Evolutionary conservation across 2,888 invertebrate species (phyloP).

Genomic region (Agrochola circellaris): DNA sequence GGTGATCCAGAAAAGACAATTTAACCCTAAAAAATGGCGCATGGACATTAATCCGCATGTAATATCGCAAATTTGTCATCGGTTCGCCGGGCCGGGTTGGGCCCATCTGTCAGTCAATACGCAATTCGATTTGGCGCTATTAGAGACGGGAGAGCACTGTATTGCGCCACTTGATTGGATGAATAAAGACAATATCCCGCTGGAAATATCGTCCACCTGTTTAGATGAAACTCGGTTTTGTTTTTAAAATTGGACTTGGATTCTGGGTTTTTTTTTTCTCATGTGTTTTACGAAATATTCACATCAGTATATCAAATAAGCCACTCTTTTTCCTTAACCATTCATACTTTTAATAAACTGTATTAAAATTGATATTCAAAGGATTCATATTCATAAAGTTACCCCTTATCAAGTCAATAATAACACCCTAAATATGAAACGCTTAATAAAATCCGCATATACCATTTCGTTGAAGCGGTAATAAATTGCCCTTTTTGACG

Average conservation of each 20-base stretch:
- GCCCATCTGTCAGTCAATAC: conserved; percentile 85
- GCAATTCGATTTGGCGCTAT: conserved; percentile 87
- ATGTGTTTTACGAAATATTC: no score
- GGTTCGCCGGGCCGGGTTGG: conserved; percentile 79
- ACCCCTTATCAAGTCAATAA: conserved; percentile 77
- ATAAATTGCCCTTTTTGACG: conserved; percentile 89
- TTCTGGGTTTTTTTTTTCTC: not conserved
- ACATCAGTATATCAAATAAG: not conserved
- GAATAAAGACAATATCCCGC: conserved; percentile 71
- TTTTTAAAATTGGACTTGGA: not conserved
- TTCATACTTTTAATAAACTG: conserved; percentile 22
- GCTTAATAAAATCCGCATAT: conserved; percentile 87
- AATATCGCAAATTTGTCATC: conserved; percentile 91
- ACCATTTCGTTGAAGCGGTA: conserved; percentile 76
- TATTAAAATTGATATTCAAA: conserved; percentile 48
- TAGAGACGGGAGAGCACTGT: conserved; percentile 76
- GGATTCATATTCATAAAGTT: conserved; percentile 67
- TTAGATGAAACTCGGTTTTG: conserved; percentile 7
- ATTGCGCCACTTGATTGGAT: conserved; percentile 77
- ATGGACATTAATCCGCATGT: conserved; percentile 90
- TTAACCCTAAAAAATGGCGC: conserved; percentile 90
- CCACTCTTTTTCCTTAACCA: not conserved
- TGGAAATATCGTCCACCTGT: conserved; percentile 47
- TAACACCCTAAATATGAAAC: conserved; percentile 84
- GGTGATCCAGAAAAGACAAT: conserved; percentile 89